Percentiles rank a stretch among this genome's conserved stretches.
Evolutionary conservation across 2,113 vertebrate species (phyloP).

Genomic region (Erpornis zantholeuca): DNA sequence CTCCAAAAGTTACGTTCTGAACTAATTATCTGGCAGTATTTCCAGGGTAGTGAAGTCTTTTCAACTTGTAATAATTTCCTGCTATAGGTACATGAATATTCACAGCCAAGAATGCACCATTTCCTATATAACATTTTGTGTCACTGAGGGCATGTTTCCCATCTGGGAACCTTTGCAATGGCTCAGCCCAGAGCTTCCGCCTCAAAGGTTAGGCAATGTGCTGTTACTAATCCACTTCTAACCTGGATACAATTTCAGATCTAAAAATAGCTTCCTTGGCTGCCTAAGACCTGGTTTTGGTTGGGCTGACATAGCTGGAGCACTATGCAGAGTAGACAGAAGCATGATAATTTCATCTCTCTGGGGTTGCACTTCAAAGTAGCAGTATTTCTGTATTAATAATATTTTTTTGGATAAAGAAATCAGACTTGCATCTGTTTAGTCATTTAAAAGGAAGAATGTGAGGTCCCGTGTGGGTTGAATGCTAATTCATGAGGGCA

Average conservation of each 20-base stretch:
- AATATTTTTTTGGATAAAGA: background rate
- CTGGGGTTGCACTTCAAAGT: background rate
- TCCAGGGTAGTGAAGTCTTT: background rate
- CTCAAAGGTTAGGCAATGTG: conserved; percentile 1
- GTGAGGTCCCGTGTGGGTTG: background rate
- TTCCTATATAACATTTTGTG: background rate
- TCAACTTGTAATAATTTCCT: background rate
- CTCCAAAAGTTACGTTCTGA: background rate
- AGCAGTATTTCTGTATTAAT: background rate
- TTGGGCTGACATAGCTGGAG: background rate
- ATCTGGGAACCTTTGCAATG: conserved; percentile 8
- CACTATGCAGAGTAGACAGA: background rate
- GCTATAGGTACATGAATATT: background rate
- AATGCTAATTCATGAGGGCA: background rate
- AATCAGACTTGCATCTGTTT: background rate
- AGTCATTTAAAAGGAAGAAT: background rate
- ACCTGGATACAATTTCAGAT: conserved; percentile 35
- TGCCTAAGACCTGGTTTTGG: background rate
- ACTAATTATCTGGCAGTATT: background rate
- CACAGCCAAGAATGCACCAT: background rate
- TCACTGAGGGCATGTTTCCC: background rate
- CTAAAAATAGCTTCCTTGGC: conserved; percentile 44
- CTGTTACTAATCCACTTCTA: conserved; percentile 54
- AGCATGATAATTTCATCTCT: background rate
- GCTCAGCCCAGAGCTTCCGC: conserved; percentile 18